These are phyloP conservation scores for Temnothorax rugatulus DNA, from an alignment of 2,888 invertebrate species.

Conservation along the genomic window DNA sequence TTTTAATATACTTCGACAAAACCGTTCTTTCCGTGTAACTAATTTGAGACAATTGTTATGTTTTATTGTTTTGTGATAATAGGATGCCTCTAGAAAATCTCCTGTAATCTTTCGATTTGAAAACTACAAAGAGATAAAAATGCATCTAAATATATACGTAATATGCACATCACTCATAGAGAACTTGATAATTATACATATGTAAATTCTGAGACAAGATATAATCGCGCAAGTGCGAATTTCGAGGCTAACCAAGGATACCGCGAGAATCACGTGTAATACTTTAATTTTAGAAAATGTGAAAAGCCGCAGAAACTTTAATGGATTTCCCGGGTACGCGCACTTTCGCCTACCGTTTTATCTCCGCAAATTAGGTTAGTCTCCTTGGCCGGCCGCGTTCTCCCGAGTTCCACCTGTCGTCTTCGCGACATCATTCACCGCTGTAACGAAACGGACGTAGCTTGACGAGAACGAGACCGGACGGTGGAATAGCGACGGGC, in stretches of 20 bases:
- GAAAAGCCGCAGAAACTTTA: constrained; percentile 70
- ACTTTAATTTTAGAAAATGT: constrained; percentile 33
- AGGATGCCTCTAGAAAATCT: neutral
- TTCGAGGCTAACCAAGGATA: constrained; percentile 13
- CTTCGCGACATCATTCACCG: constrained; percentile 33
- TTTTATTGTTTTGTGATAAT: neutral
- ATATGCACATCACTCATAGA: neutral
- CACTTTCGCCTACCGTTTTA: constrained; percentile 63
- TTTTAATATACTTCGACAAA: no score
- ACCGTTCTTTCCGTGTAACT: no score
- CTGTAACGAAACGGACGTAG: constrained; percentile 44
- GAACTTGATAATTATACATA: neutral
- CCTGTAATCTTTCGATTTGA: neutral
- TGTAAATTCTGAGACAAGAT: neutral
- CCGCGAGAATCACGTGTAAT: constrained; percentile 14
- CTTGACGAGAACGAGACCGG: neutral
- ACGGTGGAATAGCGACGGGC: neutral
- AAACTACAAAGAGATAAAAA: neutral
- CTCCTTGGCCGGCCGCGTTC: constrained; percentile 31
- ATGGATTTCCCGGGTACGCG: constrained; percentile 76
- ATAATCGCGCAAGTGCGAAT: neutral
- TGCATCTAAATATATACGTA: neutral
- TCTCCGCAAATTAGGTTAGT: constrained; percentile 72
- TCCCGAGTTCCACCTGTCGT: constrained; percentile 32
- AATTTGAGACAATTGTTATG: neutral